A percentile compares a stretch with the other conserved stretches of the same genome.
phyloP scores from a whole-genome alignment of 1,140 invertebrate species.

The Geopemphigus sp. region DNA sequence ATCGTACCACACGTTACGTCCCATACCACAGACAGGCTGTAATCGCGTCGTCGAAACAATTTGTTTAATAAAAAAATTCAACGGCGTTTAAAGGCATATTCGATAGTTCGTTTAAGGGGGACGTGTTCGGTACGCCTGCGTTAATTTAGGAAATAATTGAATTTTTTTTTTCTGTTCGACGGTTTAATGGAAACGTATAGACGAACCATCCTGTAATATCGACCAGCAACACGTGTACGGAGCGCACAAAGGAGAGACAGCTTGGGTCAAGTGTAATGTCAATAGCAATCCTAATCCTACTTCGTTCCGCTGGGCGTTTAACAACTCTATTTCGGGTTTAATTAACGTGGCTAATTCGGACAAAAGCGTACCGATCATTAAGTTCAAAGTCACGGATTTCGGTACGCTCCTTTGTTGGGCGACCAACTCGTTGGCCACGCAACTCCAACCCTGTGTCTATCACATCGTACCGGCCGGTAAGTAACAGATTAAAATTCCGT shows the following conservation, averaged over 20 bases:
- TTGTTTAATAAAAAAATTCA: no score
- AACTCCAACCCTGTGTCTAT: constrained; percentile 60
- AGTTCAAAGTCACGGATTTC: constrained; percentile 56
- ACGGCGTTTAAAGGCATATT: no score
- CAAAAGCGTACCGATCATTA: neutral
- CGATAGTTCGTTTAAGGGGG: no score
- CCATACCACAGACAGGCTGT: no score
- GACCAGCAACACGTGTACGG: constrained; percentile 60
- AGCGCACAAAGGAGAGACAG: constrained; percentile 61
- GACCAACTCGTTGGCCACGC: constrained; percentile 59
- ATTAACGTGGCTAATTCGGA: constrained; percentile 54
- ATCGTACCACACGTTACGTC: no score
- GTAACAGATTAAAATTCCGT: neutral
- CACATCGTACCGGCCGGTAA: constrained; percentile 62
- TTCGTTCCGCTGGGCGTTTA: constrained; percentile 64
- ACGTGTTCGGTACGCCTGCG: no score
- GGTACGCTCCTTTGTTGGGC: constrained; percentile 63
- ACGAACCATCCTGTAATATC: constrained; percentile 59
- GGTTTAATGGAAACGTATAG: constrained; percentile 52
- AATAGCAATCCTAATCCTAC: constrained; percentile 61
- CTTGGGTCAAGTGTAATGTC: constrained; percentile 61
- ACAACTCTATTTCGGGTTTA: constrained; percentile 60
- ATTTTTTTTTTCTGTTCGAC: no score
- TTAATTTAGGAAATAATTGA: no score
- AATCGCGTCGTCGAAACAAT: no score